phyloP scores from a whole-genome alignment of 2,888 invertebrate species.

The Tipula helvola region DNA sequence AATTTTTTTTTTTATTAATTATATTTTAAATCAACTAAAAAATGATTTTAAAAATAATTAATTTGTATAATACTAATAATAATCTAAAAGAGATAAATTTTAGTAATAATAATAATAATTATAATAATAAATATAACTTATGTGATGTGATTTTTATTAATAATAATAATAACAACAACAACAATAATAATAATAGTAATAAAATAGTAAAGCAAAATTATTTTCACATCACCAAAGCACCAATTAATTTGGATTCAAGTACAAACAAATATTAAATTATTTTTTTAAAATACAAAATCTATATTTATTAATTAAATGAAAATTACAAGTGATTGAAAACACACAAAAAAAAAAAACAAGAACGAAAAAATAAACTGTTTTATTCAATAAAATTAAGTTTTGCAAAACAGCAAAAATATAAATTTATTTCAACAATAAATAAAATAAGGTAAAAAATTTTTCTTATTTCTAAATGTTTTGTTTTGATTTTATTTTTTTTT shows the following conservation, averaged over 20 bases:
- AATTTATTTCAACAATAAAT: neutral
- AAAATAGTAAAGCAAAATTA: neutral
- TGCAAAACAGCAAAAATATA: neutral
- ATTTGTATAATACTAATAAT: constrained; percentile 4
- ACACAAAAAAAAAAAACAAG: neutral
- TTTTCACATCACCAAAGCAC: constrained; percentile 9
- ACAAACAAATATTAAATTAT: constrained; percentile 4
- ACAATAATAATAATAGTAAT: neutral
- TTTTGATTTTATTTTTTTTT: too few species aligned
- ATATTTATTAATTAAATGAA: neutral
- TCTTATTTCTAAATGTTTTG: neutral
- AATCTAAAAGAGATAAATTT: neutral
- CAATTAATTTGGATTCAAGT: constrained; percentile 9
- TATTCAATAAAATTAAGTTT: neutral
- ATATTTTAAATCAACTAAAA: neutral
- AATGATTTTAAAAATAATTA: constrained; percentile 4
- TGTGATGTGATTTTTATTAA: constrained; percentile 8
- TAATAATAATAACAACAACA: neutral
- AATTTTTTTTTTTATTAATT: neutral
- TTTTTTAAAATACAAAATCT: neutral
- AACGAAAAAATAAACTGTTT: neutral
- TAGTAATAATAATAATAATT: constrained; percentile 8
- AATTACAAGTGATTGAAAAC: neutral
- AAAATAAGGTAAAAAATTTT: neutral
- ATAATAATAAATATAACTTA: neutral